A percentile compares a stretch with the other conserved stretches of the same genome.
These are phyloP conservation scores for Morpho deidamia DNA, from an alignment of 2,888 invertebrate species.

Conservation along the genomic window DNA sequence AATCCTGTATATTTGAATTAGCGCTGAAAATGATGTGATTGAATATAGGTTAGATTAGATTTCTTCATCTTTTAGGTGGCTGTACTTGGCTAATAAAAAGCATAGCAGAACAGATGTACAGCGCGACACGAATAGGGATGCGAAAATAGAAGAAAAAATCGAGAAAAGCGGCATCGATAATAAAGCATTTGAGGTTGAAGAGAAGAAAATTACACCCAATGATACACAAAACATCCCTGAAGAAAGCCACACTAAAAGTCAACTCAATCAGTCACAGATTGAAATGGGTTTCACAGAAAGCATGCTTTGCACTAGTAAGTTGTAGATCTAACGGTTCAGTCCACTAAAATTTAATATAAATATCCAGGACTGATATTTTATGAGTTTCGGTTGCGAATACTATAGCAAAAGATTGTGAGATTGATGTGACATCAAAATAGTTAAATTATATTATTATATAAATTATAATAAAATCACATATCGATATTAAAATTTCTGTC, in stretches of 20 bases:
- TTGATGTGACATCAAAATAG: neutral
- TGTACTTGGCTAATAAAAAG: slow-evolving; percentile 82
- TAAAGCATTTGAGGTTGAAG: slow-evolving; percentile 64
- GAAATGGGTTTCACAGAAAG: slow-evolving; percentile 65
- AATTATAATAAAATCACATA: too few species aligned
- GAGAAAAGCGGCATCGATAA: slow-evolving; percentile 58
- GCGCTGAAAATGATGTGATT: too few species aligned
- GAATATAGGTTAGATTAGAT: too few species aligned
- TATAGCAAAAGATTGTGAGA: neutral
- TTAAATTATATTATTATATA: too few species aligned
- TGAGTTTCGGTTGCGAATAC: too few species aligned
- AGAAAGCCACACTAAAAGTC: slow-evolving; percentile 33
- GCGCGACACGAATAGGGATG: slow-evolving; percentile 25
- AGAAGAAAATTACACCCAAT: slow-evolving; percentile 35
- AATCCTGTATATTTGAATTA: too few species aligned
- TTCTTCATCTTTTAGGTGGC: slow-evolving; percentile 76
- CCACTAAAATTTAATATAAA: neutral
- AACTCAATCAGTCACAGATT: slow-evolving; percentile 53
- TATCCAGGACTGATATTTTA: neutral
- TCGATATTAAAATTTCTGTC: too few species aligned
- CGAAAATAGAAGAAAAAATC: slow-evolving; percentile 29
- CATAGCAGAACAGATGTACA: slow-evolving; percentile 43
- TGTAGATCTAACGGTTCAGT: slow-evolving; percentile 26
- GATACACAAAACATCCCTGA: slow-evolving; percentile 16
- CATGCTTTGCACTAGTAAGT: slow-evolving; percentile 58